Base-by-base conservation (phyloP, 2,888 invertebrate species). In the Electrophaes corylata region DNA sequence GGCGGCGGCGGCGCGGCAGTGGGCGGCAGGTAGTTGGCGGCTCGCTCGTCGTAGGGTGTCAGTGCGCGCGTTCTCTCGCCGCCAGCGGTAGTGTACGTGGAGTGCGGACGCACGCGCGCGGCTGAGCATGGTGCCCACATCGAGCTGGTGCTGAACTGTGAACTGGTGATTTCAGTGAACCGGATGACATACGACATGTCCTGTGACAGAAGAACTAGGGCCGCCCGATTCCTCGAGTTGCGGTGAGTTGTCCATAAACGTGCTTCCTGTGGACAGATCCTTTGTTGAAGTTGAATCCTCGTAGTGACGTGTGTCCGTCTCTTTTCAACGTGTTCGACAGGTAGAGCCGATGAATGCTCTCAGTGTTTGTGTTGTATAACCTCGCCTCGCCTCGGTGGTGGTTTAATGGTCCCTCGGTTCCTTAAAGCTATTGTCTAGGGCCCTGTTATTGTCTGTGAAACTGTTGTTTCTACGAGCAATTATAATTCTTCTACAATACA, bases 11-110 rank as follows among this genome's bases (percentile, higher is more conserved):
- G 41, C n/a, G 35, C 33, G 33, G 33, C 33, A 12, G 83, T 78
- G 79, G 85, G 84, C 84, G 82, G 83, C 88, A 86, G 90, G 88
- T 88, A 88, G 85, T 79, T 76, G 71, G 81, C 81, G 53, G 64
- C 63, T 57, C 60, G 79, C 77, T 75, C 76, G 81, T 70, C 81
- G 76, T 72, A 48, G 29, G 37, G 75, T 76, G 81, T 90, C 90
- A 91, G 90, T 91, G 88, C 86, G 91, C 90, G 90, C 90, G 90
- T 78, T 90, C 90, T 81, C 88, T 91, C 89, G 90, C 83, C 85
- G 88, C 83, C 84, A 80, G 82, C 85, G 90, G 91, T 90, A 90
- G 91, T 91, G 90, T 91, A 77, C 76, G 83, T 78, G 73, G 83
- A 82, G 88, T 86, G 87, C 85, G 83, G 78, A 78, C 82, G 86